Evolutionary conservation across 1,140 invertebrate species (phyloP), one percentile per base, ranked within the genome.

Genomic region (Cydia strobilella): DNA sequence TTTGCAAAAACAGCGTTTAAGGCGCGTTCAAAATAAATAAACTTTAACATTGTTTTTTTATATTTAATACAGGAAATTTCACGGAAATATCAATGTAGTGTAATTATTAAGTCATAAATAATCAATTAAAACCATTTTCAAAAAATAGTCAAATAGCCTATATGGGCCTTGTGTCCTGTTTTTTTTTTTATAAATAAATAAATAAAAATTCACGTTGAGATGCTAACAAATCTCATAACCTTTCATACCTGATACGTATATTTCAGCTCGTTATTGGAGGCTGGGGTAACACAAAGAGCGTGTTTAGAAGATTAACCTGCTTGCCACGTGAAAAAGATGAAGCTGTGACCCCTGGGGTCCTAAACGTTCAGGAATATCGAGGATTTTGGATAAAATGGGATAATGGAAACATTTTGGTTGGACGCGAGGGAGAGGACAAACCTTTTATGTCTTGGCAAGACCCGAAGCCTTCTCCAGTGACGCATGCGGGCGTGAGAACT

Each of bases 391-490:
- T 59, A 23, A 20, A 20, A 1, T 59, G 54, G 54, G 54, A 59
- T n/a, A 23, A 59, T 59, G 54, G 54, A 0, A 23, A 59, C 54
- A 59, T 59, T 59, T 59, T 59, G 20, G 54, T 59, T 3, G 54
- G 54, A 23, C 54, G 54, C 18, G 54, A 59, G 54, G 54, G 54
- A 59, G 18, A 59, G 9, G 54, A 2, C 18, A 9, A 23, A 3
- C 54, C 54, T 23, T 59, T 59, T n/a, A 59, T 59, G 54, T 59
- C 54, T 3, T 59, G 54, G 54, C 54, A 59, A 23, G 54, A 59
- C 20, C 54, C 54, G 5, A 59, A 59, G 20, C 54, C 54, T 23
- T 23, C 6, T 59, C 54, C 18, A 23, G 54, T 59, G 18, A 59
- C 6, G 18, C 6, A 23, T 59, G 54, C 54, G 1, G 54, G 54